These are phyloP conservation scores for Drosophila borealis DNA, from an alignment of 2,888 invertebrate species.

Conservation along the genomic window DNA sequence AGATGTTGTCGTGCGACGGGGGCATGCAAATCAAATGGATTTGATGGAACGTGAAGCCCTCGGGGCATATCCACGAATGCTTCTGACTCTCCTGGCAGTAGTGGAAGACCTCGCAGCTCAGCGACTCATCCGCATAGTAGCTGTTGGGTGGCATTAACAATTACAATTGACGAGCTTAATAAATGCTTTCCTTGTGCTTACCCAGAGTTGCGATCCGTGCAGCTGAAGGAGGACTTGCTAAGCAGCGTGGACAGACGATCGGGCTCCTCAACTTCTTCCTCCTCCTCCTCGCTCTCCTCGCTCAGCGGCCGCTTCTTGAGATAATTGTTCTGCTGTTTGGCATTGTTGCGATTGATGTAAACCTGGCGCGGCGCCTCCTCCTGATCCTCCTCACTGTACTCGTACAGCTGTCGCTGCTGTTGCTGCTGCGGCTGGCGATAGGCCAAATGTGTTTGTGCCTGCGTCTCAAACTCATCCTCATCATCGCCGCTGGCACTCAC, in stretches of 20 bases:
- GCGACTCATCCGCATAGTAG: slow-evolving; percentile 95
- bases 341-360: slow-evolving; percentile 80
- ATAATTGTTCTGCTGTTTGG: slow-evolving; percentile 80
- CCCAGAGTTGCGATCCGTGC: slow-evolving; percentile 92
- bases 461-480: slow-evolving; percentile 83
- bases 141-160: slow-evolving; percentile 46
- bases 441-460: slow-evolving; percentile 84
- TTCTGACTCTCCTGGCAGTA: slow-evolving; percentile 95
- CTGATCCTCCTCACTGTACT: slow-evolving; percentile 84
- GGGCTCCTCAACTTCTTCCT: slow-evolving; percentile 92
- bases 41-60: slow-evolving; percentile 90
- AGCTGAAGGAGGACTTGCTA: slow-evolving; percentile 93
- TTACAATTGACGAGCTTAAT: no score
- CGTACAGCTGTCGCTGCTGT: slow-evolving; percentile 76
- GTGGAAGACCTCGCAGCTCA: slow-evolving; percentile 96
- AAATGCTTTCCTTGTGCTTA: slow-evolving; percentile 33
- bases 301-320: slow-evolving; percentile 83
- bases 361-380: slow-evolving; percentile 83
- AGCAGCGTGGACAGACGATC: slow-evolving; percentile 92
- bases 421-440: slow-evolving; percentile 75
- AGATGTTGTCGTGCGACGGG: slow-evolving; percentile 94
- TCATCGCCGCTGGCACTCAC: slow-evolving; percentile 72
- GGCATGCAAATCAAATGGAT: slow-evolving; percentile 97
- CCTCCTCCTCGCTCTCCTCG: slow-evolving; percentile 90
- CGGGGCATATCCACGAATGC: slow-evolving; percentile 97